These are phyloP conservation scores for Chaetops frenatus DNA, from an alignment of 2,113 vertebrate species.

Conservation along the genomic window DNA sequence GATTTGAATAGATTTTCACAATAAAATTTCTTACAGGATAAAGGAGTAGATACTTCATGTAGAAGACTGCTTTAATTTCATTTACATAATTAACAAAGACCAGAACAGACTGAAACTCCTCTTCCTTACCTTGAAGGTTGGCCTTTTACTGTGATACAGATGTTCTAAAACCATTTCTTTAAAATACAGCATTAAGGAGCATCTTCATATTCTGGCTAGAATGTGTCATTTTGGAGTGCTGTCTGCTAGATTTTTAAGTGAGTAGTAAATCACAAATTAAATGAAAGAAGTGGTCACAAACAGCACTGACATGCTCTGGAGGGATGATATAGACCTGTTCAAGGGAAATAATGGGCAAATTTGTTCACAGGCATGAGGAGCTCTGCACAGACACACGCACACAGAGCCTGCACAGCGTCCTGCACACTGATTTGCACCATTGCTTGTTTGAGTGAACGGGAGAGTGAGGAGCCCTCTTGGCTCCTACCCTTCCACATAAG, in stretches of 20 bases:
- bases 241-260: background rate
- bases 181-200: background rate
- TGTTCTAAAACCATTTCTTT: background rate
- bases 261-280: background rate
- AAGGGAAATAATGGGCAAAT: background rate
- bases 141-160: background rate
- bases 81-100: background rate
- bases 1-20: background rate
- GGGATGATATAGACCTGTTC: background rate
- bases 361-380: background rate
- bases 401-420: background rate
- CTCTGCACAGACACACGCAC: background rate
- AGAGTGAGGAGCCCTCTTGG: background rate
- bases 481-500: background rate
- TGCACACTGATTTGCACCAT: background rate
- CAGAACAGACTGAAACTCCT: background rate
- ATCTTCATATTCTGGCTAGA: background rate
- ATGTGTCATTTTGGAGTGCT: background rate
- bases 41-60: background rate
- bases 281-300: background rate
- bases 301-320: background rate
- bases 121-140: background rate
- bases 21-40: background rate
- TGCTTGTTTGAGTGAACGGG: background rate
- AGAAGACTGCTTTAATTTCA: background rate